These are phyloP conservation scores for Eristalis tenax DNA, from an alignment of 2,888 invertebrate genomes.

Conservation along the genomic window DNA sequence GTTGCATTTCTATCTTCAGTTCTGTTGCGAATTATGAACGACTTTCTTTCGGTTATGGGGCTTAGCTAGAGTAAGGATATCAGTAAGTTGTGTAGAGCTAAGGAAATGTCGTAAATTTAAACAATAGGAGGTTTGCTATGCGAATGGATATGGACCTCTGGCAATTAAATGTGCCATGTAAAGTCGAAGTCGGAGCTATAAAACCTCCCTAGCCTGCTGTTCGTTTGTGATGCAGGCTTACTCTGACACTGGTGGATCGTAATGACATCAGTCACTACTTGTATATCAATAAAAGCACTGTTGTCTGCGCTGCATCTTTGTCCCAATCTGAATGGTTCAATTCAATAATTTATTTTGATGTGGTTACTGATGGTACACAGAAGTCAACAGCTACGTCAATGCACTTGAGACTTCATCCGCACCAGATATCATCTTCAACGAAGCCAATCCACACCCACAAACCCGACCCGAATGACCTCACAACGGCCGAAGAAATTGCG, in stretches of 20 bases:
- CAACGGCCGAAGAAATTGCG: no score
- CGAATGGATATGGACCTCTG: conserved; percentile 71
- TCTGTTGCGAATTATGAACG: no score
- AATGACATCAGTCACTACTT: conserved; percentile 87
- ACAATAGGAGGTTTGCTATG: no score
- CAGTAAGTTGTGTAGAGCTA: background rate
- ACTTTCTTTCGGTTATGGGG: no score
- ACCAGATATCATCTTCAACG: no score
- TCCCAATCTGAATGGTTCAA: conserved; percentile 87
- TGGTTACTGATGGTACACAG: conserved; percentile 83
- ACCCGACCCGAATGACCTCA: no score
- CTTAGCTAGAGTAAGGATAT: no score
- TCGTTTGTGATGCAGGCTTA: conserved; percentile 90
- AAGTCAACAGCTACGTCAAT: no score
- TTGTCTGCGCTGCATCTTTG: conserved; percentile 90
- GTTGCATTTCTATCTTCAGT: background rate
- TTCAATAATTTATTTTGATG: conserved; percentile 87
- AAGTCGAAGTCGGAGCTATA: conserved; percentile 88
- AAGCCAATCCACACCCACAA: no score
- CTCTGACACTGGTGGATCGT: conserved; percentile 86
- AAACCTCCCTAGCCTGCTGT: conserved; percentile 88
- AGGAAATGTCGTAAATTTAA: no score
- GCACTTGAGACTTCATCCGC: no score
- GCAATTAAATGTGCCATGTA: conserved; percentile 84
- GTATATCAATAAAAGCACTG: conserved; percentile 90